Percentiles rank a stretch among this genome's conserved stretches.
These are phyloP conservation scores for Minunthozetes semirufus DNA, from an alignment of 2,888 invertebrate genomes.

Conservation along the genomic window DNA sequence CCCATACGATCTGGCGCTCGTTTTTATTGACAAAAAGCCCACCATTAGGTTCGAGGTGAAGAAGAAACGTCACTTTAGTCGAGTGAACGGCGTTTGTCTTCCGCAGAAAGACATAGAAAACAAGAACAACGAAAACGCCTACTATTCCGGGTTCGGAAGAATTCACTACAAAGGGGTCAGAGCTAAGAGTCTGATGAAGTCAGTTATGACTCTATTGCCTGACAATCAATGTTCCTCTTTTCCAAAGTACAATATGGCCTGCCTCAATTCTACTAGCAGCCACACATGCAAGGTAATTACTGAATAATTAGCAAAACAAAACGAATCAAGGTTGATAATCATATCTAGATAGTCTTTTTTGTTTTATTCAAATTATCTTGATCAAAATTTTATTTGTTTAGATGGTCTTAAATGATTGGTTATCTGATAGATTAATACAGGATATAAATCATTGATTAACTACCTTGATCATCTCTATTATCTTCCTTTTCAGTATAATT, in stretches of 20 bases:
- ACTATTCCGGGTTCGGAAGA: constrained; percentile 21
- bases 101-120: constrained; percentile 16
- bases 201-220: background rate
- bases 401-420: too few relatives aligned
- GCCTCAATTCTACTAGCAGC: background rate
- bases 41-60: background rate
- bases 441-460: too few relatives aligned
- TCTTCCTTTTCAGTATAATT: background rate
- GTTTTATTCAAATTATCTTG: too few relatives aligned
- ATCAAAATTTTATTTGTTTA: too few relatives aligned
- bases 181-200: constrained; percentile 1
- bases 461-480: too few relatives aligned
- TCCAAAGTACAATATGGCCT: background rate
- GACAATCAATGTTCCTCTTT: background rate
- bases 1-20: background rate
- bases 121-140: background rate
- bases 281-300: constrained; percentile 11
- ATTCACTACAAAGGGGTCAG: constrained; percentile 11
- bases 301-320: too few relatives aligned
- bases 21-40: background rate
- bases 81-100: constrained; percentile 2
- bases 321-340: too few relatives aligned
- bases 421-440: too few relatives aligned
- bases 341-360: too few relatives aligned
- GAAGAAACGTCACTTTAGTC: background rate